Evolutionary conservation across 2,797 vertebrate species (phyloP).

Genomic region (Phrynocephalus guinanensis): DNA sequence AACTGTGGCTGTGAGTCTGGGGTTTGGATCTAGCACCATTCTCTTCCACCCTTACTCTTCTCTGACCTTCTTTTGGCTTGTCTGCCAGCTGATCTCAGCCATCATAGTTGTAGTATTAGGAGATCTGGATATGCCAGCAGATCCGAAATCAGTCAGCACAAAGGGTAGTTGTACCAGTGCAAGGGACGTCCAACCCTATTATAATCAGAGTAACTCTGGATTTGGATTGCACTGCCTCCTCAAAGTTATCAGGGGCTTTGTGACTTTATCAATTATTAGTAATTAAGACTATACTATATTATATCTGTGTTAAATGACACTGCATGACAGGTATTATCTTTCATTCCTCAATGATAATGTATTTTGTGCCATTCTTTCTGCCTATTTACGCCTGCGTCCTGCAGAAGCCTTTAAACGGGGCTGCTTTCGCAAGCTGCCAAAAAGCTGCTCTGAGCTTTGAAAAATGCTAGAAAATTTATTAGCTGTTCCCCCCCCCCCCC

Average conservation of each 20-base stretch:
- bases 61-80: no score
- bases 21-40: no score
- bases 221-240: neutral
- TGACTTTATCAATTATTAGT: no score
- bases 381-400: conserved; percentile 57
- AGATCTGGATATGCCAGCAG: no score
- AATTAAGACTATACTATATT: neutral
- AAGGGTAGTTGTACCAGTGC: no score
- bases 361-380: conserved; percentile 58
- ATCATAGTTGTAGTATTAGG: no score
- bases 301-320: conserved; percentile 29
- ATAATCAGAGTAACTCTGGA: no score
- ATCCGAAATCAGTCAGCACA: no score
- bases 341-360: neutral
- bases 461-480: conserved; percentile 73
- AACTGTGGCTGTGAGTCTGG: no score
- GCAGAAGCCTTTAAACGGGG: conserved; percentile 67
- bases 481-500: conserved; percentile 70
- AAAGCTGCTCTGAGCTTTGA: conserved; percentile 66
- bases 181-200: no score
- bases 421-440: conserved; percentile 48
- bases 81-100: no score
- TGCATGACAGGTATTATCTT: conserved; percentile 47
- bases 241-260: neutral
- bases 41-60: no score